phyloP scores from a whole-genome alignment of 2,113 vertebrate genomes.

The Anarhynchus alexandrinus region DNA sequence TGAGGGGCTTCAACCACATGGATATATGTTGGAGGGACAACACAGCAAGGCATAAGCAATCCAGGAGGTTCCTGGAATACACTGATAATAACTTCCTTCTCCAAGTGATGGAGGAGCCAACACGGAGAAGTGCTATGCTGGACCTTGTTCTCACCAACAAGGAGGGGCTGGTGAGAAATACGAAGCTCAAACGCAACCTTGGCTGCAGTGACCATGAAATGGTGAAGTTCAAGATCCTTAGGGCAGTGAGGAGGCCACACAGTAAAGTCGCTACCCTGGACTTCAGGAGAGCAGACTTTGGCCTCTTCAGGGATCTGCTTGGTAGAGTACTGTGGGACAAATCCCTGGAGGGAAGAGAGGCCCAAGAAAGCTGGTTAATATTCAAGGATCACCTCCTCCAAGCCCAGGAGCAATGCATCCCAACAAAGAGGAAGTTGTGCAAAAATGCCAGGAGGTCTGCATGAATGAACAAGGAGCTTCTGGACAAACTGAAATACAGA shows the following conservation, averaged over 20 bases:
- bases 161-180: neutral
- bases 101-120: neutral
- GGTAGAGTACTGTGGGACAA: neutral
- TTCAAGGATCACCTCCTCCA: neutral
- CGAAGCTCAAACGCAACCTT: neutral
- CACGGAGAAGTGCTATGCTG: neutral
- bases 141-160: neutral
- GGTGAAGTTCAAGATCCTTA: neutral
- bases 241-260: neutral
- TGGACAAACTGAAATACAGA: neutral
- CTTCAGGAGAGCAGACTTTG: neutral
- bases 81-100: too few species aligned
- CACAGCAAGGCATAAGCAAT: neutral
- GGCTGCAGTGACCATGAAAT: neutral
- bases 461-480: neutral
- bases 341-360: neutral
- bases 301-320: neutral
- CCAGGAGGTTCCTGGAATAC: neutral
- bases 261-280: neutral
- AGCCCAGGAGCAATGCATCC: neutral
- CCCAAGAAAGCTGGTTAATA: neutral
- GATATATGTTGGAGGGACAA: neutral
- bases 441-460: neutral
- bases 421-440: neutral
- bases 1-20: neutral